Base-by-base conservation (phyloP, 2,113 vertebrate genomes). In the Proterorhinus semilunaris region DNA sequence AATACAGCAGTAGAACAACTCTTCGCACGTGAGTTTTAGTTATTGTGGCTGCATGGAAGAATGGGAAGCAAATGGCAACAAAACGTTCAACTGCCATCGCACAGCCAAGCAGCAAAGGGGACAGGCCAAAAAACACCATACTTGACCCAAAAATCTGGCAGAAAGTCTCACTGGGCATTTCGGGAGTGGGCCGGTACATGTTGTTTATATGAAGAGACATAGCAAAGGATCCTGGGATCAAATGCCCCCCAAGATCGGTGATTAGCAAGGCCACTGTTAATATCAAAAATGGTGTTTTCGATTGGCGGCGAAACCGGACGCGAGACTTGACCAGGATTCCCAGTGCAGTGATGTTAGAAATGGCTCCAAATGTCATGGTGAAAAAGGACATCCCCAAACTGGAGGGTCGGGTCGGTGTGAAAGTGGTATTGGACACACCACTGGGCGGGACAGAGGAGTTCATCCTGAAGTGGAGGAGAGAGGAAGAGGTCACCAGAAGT, bases 41-140 rank as follows among this genome's bases (percentile, higher is more conserved):
- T 46, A 94, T 86, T 2, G 87, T 62, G 0, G 83, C 68, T 0
- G 91, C 75, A 43, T 94, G 94, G 65, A 91, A 86, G 68, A 96
- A 90, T 0, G 95, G 95, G 61, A 82, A 87, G 0, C 92, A 94
- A 62, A 96, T 92, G 36, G 94, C 94, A 27, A 95, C 76, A 45
- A 92, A 95, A 61, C 94, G 93, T 84, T 96, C 95, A 42, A 93
- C 86, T 0, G 95, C 94, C 95, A 96, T 94, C 12, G 91, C 91
- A 44, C 93, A 91, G 52, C 94, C 92, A 13, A 96, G 86, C 13
- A 96, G 85, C 50, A 95, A 87, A 1, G 94, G 90, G 68, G 92
- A 94, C 13, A 95, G 85, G 49, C 90, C 89, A 44, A 95, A 95
- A 81, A 95, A 96, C 6, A 95, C 93, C 94, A 95, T 94, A 73